Evolutionary conservation across 2,797 vertebrate genomes (phyloP), one percentile per base, ranked within the genome.

Genomic region (Enteromius fasciolatus): DNA sequence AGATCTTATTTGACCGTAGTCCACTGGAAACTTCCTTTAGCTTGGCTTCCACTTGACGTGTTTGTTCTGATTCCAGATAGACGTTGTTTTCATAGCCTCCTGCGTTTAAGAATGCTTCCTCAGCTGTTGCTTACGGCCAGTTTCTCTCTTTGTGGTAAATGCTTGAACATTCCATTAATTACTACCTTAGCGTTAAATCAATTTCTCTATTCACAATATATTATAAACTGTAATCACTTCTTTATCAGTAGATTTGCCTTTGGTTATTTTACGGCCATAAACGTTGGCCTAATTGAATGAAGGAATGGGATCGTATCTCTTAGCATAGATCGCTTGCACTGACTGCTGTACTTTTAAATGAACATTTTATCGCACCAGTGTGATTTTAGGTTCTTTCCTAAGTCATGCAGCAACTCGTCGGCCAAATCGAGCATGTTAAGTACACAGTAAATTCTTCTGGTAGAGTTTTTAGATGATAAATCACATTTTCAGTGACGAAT

Each of bases 141-240:
- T 83, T 86, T 74, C 61, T 69, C 14, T 80, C 77, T 78, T 81
- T 86, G 83, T 57, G 39, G 73, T 67, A 78, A 83, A 80, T 64
- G 76, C 77, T 81, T 84, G 41, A 76, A 23, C 36, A 70, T 82
- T 72, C 80, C 80, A 54, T 57, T 44, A 41, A 57, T 41, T 82
- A 67, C 23, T 41, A 54, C 36, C 52, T 76, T 57, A 54, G 59
- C 72, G 68, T 82, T 52, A 66, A 75, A 63, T 31, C 23, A 18
- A 1, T 54, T 44, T 69, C 23, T 31, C n/a, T 70, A 28, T 70
- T 54, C 50, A 48, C 41, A 20, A 17, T 70, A 61, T 54, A n/a
- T 39, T 48, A 33, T 46, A 44, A 59, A 28, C 46, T 9, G 8
- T 63, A 73, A 80, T 63, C 4, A 25, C 63, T 59, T 61, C 12